Base-by-base conservation (phyloP, 2,888 invertebrate species). In the Asteroscopus sphinx region DNA sequence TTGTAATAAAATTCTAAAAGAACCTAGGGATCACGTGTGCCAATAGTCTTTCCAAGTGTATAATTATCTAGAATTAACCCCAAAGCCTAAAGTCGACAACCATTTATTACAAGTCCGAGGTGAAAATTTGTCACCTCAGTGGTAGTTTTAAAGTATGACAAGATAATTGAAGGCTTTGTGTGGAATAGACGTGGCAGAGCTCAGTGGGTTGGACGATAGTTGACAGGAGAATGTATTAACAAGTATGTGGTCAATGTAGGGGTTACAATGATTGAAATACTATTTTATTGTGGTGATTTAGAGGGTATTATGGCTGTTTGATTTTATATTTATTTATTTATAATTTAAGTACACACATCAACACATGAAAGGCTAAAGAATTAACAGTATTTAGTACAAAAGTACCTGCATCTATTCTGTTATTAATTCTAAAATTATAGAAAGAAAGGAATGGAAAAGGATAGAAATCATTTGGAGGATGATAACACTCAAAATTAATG, bases 81-180 rank as follows among this genome's bases (percentile, higher is more conserved):
- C 3, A 37, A 48, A 59, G 32, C 45, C 35, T 41, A 51, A 49
- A 55, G 47, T 58, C 37, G 28, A 36, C 40, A 42, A n/a, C 49
- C 40, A 47, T 48, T 53, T 36, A 62, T 45, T 55, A 62, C 13
- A 37, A 9, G 16, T 3, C 7, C 4, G n/a, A 53, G 25, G 49
- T 58, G 61, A 58, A 69, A 59, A 62, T 76, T 73, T 63, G 66
- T 69, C 73, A 69, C 77, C 54, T 60, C 12, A 0, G 21, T 25
- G 64, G 37, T 48, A 60, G 45, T 36, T 67, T 59, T 45, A 52
- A 68, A 47, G 35, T 44, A 49, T 60, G 77, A 73, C 73, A 66
- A 40, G 36, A 25, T 76, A 73, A 76, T 76, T 76, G 46, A 44
- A 16, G 49, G 60, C 36, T 61, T 68, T 30, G 26, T 30, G 28